These are phyloP conservation scores for Trichonephila clavipes DNA, from an alignment of 1,140 invertebrate species.

Conservation along the genomic window DNA sequence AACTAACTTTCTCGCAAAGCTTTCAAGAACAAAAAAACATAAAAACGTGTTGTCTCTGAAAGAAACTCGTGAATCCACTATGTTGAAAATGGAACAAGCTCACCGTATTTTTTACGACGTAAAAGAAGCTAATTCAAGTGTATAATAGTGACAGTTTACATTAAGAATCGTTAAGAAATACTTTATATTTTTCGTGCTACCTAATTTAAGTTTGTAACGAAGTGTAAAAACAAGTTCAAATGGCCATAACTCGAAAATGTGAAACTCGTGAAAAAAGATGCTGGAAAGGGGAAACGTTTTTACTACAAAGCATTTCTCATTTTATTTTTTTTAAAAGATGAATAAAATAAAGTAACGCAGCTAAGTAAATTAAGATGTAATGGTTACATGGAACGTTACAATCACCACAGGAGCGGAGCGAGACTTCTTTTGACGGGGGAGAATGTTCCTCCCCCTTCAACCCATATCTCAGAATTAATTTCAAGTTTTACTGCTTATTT, in stretches of 20 bases:
- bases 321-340: neutral
- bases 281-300: neutral
- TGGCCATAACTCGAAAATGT: neutral
- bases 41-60: neutral
- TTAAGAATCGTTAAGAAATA: neutral
- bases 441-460: too few species aligned
- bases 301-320: neutral
- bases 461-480: too few species aligned
- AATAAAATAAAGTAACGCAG: too few species aligned
- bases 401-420: too few species aligned
- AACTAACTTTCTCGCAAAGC: neutral
- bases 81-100: neutral
- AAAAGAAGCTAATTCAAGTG: neutral
- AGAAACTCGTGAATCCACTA: neutral
- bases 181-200: neutral
- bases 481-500: too few species aligned
- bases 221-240: neutral
- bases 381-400: too few species aligned
- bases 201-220: neutral
- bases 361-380: too few species aligned
- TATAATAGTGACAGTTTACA: constrained; percentile 23
- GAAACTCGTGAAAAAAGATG: neutral
- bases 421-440: too few species aligned
- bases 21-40: neutral
- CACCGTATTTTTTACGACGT: neutral